phyloP scores from a whole-genome alignment of 2,113 vertebrate genomes.

The Zapornia atra region DNA sequence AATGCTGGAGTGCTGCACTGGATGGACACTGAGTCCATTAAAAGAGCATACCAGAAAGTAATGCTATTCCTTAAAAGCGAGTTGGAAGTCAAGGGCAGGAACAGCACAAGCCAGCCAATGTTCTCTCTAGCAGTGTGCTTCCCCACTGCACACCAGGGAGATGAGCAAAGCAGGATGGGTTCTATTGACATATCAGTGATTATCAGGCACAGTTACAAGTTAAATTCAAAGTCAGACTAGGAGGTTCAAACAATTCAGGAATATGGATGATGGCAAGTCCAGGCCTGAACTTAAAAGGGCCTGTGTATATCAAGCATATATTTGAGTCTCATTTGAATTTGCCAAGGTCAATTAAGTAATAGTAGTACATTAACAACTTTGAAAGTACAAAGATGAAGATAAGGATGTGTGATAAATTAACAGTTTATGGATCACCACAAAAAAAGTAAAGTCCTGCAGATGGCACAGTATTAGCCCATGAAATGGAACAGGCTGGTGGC shows the following conservation, averaged over 20 bases:
- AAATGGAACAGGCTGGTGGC: background rate
- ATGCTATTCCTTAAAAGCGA: background rate
- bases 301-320: background rate
- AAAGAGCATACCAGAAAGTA: background rate
- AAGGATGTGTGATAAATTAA: background rate
- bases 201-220: background rate
- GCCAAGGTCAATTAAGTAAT: background rate
- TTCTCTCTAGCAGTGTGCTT: background rate
- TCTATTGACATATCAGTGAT: background rate
- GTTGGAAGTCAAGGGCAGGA: background rate
- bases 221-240: background rate
- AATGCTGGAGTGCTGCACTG: background rate
- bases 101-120: background rate
- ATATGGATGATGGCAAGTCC: background rate
- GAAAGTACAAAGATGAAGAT: background rate
- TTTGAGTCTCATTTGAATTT: background rate
- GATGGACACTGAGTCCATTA: background rate
- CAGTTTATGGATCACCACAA: background rate
- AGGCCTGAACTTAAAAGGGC: background rate
- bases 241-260: background rate
- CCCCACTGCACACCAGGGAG: background rate
- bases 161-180: background rate
- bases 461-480: background rate
- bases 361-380: background rate
- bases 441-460: background rate